phyloP scores from a whole-genome alignment of 2,888 invertebrate genomes.

The Callyntrura sp. region DNA sequence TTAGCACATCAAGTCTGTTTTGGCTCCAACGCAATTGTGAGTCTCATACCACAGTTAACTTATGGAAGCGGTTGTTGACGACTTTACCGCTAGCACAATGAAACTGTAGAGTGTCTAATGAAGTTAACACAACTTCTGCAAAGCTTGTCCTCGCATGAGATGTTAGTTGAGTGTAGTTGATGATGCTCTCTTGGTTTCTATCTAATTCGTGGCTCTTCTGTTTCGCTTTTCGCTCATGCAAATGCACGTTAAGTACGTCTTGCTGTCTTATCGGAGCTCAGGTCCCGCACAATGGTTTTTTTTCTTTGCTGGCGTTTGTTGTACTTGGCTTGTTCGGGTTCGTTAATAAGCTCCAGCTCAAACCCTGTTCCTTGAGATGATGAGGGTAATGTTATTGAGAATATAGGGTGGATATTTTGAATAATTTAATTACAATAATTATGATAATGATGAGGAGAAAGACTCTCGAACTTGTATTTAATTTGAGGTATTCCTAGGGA shows the following conservation, averaged over 20 bases:
- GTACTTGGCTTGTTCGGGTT: not conserved
- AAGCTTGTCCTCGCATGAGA: not conserved
- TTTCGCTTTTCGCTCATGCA: not conserved
- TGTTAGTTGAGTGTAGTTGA: not conserved
- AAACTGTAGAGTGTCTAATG: not conserved
- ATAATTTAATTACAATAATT: too few relatives aligned
- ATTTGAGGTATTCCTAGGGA: too few relatives aligned
- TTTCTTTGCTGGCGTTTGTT: not conserved
- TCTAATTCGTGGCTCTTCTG: not conserved
- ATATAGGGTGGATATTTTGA: too few relatives aligned
- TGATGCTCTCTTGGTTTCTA: not conserved
- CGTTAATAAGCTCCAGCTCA: constrained; percentile 9
- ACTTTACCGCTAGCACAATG: not conserved
- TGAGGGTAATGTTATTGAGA: too few relatives aligned
- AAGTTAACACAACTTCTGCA: not conserved
- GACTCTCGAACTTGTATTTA: too few relatives aligned
- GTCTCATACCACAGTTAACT: not conserved
- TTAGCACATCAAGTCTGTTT: not conserved
- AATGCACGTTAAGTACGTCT: not conserved
- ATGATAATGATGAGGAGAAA: too few relatives aligned
- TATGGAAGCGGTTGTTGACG: not conserved
- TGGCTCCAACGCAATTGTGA: not conserved
- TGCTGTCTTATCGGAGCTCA: not conserved
- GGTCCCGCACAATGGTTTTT: constrained; percentile 30
- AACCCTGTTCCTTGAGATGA: not conserved